phyloP scores from a whole-genome alignment of 2,888 invertebrate genomes.

The Pandemis corylana region DNA sequence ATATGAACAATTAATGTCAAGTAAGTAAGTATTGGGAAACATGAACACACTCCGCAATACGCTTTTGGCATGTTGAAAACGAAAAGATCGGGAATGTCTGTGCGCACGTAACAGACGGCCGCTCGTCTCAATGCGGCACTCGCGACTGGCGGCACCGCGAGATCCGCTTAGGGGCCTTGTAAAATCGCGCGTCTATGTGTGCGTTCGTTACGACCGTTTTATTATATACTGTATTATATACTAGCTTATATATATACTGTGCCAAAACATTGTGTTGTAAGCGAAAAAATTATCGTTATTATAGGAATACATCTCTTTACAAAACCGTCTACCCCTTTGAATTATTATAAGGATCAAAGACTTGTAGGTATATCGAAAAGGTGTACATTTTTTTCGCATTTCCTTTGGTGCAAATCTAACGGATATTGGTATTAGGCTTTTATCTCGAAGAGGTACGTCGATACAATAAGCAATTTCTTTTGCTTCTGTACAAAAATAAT shows the following conservation, averaged over 20 bases:
- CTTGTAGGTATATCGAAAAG: background rate
- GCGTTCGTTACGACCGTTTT: too few species aligned
- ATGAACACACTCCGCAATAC: too few species aligned
- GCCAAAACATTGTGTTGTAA: background rate
- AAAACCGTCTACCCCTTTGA: conserved; percentile 15
- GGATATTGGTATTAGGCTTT: conserved; percentile 60
- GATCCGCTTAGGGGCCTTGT: too few species aligned
- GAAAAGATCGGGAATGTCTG: too few species aligned
- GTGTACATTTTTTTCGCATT: conserved; percentile 47
- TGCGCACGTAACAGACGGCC: too few species aligned
- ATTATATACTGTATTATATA: too few species aligned
- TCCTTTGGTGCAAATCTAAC: conserved; percentile 54
- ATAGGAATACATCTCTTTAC: background rate
- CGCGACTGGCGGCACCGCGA: too few species aligned
- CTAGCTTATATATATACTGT: background rate
- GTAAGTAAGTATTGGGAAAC: too few species aligned
- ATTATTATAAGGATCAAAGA: conserved; percentile 31
- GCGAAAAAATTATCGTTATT: background rate
- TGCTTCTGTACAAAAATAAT: conserved; percentile 18
- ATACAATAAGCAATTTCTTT: conserved; percentile 38
- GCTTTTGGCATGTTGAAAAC: too few species aligned
- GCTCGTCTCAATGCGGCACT: too few species aligned
- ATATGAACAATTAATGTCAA: too few species aligned
- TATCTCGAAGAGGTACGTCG: conserved; percentile 34
- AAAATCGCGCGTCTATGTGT: too few species aligned